Evolutionary conservation across 2,888 invertebrate genomes (phyloP).

Genomic region (Tetragonula carbonaria): DNA sequence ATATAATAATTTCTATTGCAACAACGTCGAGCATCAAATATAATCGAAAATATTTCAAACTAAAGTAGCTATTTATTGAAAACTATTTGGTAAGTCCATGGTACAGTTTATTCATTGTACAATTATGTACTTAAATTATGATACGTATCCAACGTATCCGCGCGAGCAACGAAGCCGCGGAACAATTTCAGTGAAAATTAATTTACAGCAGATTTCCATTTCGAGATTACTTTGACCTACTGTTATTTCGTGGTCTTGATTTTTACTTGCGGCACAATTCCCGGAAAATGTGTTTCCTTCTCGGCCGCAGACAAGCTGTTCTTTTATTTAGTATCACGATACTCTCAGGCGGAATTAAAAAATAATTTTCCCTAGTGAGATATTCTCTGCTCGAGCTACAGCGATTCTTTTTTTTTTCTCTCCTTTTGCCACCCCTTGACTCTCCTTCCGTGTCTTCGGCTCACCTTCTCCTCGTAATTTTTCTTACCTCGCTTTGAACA

Average conservation of each 20-base stretch:
- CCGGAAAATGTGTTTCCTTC: slow-evolving; percentile 2
- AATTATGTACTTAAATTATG: too few species aligned
- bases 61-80: too few species aligned
- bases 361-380: slow-evolving; percentile 4
- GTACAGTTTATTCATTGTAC: too few species aligned
- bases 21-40: too few species aligned
- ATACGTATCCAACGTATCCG: neutral
- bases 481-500: neutral
- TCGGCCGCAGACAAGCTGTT: neutral
- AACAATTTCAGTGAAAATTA: slow-evolving; percentile 3
- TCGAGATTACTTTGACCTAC: slow-evolving; percentile 15
- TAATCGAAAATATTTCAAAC: too few species aligned
- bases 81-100: too few species aligned
- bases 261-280: slow-evolving; percentile 18
- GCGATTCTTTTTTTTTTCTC: too few species aligned
- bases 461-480: neutral
- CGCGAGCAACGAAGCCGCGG: too few species aligned
- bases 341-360: slow-evolving; percentile 15
- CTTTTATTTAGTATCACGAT: slow-evolving; percentile 15
- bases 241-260: slow-evolving; percentile 14
- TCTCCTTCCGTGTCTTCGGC: neutral
- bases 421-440: neutral
- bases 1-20: too few species aligned
- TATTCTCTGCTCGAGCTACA: neutral
- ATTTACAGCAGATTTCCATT: slow-evolving; percentile 11